A percentile compares a stretch with the other conserved stretches of the same genome.
Evolutionary conservation across 2,113 vertebrate species (phyloP).

Genomic region (Strix uralensis): DNA sequence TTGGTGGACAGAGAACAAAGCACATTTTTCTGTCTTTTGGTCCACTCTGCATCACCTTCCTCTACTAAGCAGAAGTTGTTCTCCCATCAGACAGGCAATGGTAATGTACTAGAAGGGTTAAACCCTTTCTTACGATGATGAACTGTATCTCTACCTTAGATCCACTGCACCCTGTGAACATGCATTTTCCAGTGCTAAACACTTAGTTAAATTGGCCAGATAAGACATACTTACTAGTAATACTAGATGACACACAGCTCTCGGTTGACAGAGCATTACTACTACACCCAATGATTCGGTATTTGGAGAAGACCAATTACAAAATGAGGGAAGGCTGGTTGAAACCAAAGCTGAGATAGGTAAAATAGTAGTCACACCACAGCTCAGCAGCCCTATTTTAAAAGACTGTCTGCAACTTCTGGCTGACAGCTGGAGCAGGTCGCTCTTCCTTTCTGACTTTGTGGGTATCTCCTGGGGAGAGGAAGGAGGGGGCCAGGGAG

Average conservation of each 20-base stretch:
- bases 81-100: not conserved
- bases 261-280: not conserved
- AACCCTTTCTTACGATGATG: not conserved
- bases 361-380: not conserved
- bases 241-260: not conserved
- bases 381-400: not conserved
- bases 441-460: not conserved
- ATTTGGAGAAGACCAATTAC: not conserved
- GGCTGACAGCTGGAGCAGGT: constrained; percentile 6
- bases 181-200: not conserved
- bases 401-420: not conserved
- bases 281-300: not conserved
- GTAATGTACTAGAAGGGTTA: not conserved
- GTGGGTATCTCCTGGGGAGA: not conserved
- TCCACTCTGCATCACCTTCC: not conserved
- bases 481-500: not conserved
- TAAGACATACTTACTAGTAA: not conserved
- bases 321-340: not conserved
- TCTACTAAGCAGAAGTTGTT: not conserved
- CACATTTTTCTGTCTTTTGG: not conserved
- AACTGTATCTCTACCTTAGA: not conserved
- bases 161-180: not conserved
- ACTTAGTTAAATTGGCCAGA: not conserved
- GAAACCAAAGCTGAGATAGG: not conserved
- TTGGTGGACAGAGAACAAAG: not conserved